Percentiles rank a stretch among this genome's conserved stretches.
phyloP scores from a whole-genome alignment of 2,888 invertebrate genomes.

The Aleiodes leptofemur region DNA sequence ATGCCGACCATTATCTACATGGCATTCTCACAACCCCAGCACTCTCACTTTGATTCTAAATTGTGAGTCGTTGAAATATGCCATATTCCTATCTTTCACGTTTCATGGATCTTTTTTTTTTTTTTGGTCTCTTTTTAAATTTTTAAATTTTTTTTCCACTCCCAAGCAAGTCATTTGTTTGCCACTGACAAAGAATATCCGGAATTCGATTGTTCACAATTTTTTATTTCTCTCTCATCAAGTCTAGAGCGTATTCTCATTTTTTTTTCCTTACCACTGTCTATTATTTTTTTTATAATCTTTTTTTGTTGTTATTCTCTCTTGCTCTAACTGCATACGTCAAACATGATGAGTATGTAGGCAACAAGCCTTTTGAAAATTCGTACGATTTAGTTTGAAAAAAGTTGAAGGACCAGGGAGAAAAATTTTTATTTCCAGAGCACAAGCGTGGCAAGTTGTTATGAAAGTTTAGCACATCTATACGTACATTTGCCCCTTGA shows the following conservation, averaged over 20 bases:
- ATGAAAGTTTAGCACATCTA: conserved; percentile 13
- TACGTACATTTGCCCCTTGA: conserved; percentile 8
- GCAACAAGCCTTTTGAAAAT: not conserved
- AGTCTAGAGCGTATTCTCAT: conserved; percentile 4
- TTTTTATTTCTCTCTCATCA: not conserved
- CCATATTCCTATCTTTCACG: conserved; percentile 6
- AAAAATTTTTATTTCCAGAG: conserved; percentile 15
- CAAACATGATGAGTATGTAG: conserved; percentile 1
- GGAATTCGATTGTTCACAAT: conserved; percentile 43
- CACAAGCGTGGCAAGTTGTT: conserved; percentile 28
- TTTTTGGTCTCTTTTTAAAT: not conserved
- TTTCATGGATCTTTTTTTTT: conserved; percentile 13
- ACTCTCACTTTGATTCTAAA: conserved; percentile 60
- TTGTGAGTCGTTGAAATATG: conserved; percentile 55
- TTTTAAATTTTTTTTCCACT: not conserved
- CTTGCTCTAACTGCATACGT: not conserved
- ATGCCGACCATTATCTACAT: conserved; percentile 31
- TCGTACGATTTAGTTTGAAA: not conserved
- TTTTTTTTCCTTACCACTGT: not conserved
- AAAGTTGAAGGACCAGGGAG: conserved; percentile 15
- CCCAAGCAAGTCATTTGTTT: not conserved
- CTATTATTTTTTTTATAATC: not conserved
- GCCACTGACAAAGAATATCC: conserved; percentile 43
- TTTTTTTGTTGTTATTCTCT: not conserved
- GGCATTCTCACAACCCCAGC: conserved; percentile 33